A percentile compares a stretch with the other conserved stretches of the same genome.
These are phyloP conservation scores for Spialia ferax DNA, from an alignment of 2,888 invertebrate species.

Conservation along the genomic window DNA sequence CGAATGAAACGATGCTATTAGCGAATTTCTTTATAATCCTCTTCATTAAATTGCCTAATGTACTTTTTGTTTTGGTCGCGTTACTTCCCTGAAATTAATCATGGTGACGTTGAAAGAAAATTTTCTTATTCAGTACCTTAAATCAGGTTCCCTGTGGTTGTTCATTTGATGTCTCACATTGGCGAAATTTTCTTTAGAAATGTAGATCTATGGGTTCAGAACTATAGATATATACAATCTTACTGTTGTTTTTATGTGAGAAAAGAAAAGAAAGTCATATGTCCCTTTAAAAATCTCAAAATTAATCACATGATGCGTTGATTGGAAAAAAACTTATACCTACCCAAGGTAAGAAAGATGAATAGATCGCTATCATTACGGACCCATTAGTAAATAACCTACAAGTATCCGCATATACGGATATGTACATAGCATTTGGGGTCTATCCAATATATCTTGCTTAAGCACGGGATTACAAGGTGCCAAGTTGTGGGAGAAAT, in stretches of 20 bases:
- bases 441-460: conserved; percentile 4
- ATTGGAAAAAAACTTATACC: neutral
- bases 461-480: neutral
- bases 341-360: neutral
- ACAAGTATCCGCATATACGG: no score
- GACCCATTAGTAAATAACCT: neutral
- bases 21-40: conserved; percentile 21
- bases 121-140: neutral
- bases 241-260: no score
- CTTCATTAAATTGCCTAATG: conserved; percentile 24
- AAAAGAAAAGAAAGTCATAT: no score
- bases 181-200: no score
- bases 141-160: neutral
- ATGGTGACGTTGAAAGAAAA: neutral
- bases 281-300: no score
- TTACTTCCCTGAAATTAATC: neutral
- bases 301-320: no score
- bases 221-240: no score
- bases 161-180: neutral
- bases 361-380: neutral
- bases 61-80: conserved; percentile 24
- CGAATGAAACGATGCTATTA: conserved; percentile 24
- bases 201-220: no score
- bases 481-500: conserved; percentile 1
- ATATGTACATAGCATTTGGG: no score